Evolutionary conservation across 2,888 invertebrate genomes (phyloP).

Genomic region (Drosophila acutilabella): DNA sequence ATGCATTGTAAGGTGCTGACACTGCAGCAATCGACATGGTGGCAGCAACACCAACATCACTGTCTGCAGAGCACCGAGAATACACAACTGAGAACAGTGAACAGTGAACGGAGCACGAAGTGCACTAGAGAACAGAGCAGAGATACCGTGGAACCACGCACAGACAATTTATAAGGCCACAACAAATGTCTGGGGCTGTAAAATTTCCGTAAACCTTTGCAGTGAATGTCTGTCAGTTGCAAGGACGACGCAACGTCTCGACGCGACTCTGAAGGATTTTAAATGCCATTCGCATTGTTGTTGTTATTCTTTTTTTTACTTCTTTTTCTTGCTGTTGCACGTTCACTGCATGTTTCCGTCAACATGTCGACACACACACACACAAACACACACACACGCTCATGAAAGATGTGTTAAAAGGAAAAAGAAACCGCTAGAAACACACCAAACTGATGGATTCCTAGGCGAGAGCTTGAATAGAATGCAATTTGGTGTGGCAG

Average conservation of each 20-base stretch:
- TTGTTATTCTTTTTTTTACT: slow-evolving; percentile 29
- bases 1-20: slow-evolving; percentile 62
- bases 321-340: slow-evolving; percentile 42
- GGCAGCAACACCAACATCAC: slow-evolving; percentile 31
- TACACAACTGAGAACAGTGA: neutral
- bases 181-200: slow-evolving; percentile 81
- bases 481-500: too few relatives aligned
- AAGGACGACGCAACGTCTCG: slow-evolving; percentile 62
- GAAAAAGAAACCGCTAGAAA: slow-evolving; percentile 6
- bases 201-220: slow-evolving; percentile 78
- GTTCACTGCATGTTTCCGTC: slow-evolving; percentile 77
- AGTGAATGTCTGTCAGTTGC: slow-evolving; percentile 60
- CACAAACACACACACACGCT: slow-evolving; percentile 18
- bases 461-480: too few relatives aligned
- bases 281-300: slow-evolving; percentile 50
- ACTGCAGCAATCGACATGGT: slow-evolving; percentile 71
- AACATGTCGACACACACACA: slow-evolving; percentile 64
- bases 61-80: neutral
- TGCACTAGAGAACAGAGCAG: neutral
- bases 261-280: slow-evolving; percentile 73
- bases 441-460: slow-evolving; percentile 32
- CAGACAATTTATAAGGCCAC: slow-evolving; percentile 80
- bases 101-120: slow-evolving; percentile 3
- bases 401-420: slow-evolving; percentile 1
- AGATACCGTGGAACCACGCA: slow-evolving; percentile 77